Percentiles rank a stretch among this genome's conserved stretches.
Conservation (phyloP, 2,888 invertebrate species). For the Tetheella fluctuosa region DNA sequence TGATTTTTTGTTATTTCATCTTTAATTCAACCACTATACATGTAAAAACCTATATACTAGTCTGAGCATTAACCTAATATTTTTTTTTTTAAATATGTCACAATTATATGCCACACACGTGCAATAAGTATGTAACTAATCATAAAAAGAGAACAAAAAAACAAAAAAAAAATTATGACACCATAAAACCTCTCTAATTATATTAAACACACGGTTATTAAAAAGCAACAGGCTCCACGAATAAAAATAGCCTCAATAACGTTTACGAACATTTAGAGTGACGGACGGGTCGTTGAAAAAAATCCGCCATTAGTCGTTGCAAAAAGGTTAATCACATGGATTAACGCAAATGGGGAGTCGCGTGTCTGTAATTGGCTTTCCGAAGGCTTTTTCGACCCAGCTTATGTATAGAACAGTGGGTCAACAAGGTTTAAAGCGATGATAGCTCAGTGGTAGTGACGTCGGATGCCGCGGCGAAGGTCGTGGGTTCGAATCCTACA, state of each 20-base stretch:
- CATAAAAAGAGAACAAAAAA: neutral
- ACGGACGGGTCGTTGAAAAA: slow-evolving; percentile 44
- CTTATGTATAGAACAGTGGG: slow-evolving; percentile 19
- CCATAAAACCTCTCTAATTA: neutral
- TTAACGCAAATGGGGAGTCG: slow-evolving; percentile 61
- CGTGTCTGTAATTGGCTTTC: slow-evolving; percentile 59
- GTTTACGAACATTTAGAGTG: slow-evolving; percentile 46
- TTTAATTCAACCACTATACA: too few species aligned
- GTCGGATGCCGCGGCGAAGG: too few species aligned
- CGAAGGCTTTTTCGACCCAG: slow-evolving; percentile 32
- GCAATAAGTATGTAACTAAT: neutral
- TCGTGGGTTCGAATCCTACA: too few species aligned
- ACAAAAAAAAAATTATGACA: neutral
- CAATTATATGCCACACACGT: too few species aligned
- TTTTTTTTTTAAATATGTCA: too few species aligned
- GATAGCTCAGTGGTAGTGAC: too few species aligned
- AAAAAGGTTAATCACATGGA: slow-evolving; percentile 68
- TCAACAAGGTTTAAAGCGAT: neutral
- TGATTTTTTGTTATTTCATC: too few species aligned
- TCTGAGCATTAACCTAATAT: too few species aligned
- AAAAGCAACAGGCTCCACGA: slow-evolving; percentile 38
- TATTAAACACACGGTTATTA: slow-evolving; percentile 25
- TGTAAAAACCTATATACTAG: too few species aligned
- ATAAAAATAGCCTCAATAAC: slow-evolving; percentile 36
- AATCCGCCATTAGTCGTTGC: slow-evolving; percentile 49